Base-by-base conservation (phyloP, 2,113 vertebrate genomes). In the Tragelaphus buxtoni region DNA sequence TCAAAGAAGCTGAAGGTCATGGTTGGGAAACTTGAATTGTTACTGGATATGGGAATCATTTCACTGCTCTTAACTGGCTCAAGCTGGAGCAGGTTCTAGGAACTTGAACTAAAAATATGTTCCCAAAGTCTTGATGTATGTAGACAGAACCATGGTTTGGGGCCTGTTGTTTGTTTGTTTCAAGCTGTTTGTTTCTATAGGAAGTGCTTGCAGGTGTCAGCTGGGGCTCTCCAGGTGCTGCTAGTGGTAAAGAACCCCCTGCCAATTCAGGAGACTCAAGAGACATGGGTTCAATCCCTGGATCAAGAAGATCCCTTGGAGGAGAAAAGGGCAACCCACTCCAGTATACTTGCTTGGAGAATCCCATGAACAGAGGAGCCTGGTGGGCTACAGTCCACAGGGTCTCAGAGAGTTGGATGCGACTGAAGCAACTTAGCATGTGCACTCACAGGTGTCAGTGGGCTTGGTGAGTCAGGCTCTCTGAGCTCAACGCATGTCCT, bases 61-160 rank as follows among this genome's bases (percentile, higher is more conserved):
- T 95, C 56, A 91, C 82, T 93, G 69, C 76, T 92, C 53, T 85
- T 88, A 72, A 65, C 84, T 72, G 97, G 85, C n/a, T 95, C 56
- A 87, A 35, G 51, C n/a, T 94, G 60, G 61, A 72, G 91, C 95
- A 94, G 91, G 88, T 88, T 91, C 74, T 49, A 96, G 96, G 89
- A 97, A 96, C 96, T 96, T 97, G 96, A 97, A 97, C 93, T 95
- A 61, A 95, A 95, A 85, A 74, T 87, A 77, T 13, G 7, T 65
- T 65, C n/a, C 42, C 18, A 35, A 55, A 84, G 30, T 72, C 74
- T 87, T 88, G 85, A 81, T 81, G 65, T 90, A 32, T 58, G 5
- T 58, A 89, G 77, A 90, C 32, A 84, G 80, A 74, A 63, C 93
- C 88, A 20, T 94, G 84, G 79, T 55, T 87, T 87, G 69, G 20